Evolutionary conservation across 2,113 vertebrate genomes (phyloP).

Genomic region (Sphaerodactylus townsendi): DNA sequence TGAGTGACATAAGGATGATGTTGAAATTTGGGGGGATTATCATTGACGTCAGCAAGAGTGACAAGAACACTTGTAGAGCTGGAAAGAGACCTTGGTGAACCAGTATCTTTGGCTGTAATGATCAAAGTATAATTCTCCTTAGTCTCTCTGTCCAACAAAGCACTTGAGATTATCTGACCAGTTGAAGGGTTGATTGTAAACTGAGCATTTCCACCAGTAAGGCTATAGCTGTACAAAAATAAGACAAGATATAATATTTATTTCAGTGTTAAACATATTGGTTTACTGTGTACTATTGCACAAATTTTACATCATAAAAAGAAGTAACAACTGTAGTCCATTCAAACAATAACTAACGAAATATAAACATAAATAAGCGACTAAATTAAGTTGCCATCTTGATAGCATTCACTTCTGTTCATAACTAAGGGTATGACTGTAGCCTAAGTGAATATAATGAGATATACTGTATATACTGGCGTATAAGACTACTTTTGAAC

Average conservation of each 20-base stretch:
- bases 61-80: constrained; percentile 91
- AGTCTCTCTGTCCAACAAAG: constrained; percentile 87
- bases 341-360: neutral
- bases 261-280: neutral
- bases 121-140: constrained; percentile 88
- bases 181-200: constrained; percentile 98
- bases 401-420: neutral
- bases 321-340: neutral
- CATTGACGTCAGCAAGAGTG: constrained; percentile 88
- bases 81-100: constrained; percentile 82
- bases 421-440: neutral
- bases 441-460: neutral
- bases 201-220: constrained; percentile 88
- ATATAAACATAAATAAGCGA: neutral
- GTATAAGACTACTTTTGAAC: too few species aligned
- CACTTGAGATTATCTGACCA: constrained; percentile 94
- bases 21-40: constrained; percentile 94
- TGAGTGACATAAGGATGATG: constrained; percentile 98
- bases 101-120: constrained; percentile 88
- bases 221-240: constrained; percentile 82
- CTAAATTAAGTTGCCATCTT: neutral
- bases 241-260: neutral
- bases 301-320: neutral
- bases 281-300: neutral
- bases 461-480: too few species aligned